phyloP scores from a whole-genome alignment of 2,797 vertebrate species.

The Buceros bicornis region DNA sequence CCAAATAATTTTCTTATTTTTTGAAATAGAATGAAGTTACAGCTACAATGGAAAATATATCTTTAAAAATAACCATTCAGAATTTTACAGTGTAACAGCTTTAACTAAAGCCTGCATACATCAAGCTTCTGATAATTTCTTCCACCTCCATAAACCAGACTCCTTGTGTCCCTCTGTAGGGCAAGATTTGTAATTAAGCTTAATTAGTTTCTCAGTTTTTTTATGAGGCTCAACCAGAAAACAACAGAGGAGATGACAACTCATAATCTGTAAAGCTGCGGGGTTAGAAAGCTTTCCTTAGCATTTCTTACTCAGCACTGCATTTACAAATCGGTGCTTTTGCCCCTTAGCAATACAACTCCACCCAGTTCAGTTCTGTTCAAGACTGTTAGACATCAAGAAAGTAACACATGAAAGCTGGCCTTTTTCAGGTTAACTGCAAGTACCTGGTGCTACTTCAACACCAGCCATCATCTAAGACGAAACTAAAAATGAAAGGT shows the following conservation, averaged over 20 bases:
- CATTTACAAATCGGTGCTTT: not conserved
- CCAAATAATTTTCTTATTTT: not conserved
- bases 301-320: not conserved
- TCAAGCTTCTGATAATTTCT: not conserved
- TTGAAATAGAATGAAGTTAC: not conserved
- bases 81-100: not conserved
- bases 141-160: not conserved
- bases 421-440: not conserved
- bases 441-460: not conserved
- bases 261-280: constrained; percentile 2
- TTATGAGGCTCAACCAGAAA: not conserved
- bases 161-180: not conserved
- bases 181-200: not conserved
- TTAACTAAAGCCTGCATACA: not conserved
- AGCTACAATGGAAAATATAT: not conserved
- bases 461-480: not conserved
- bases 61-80: not conserved
- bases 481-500: not conserved
- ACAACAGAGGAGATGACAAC: not conserved
- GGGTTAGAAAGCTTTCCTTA: not conserved
- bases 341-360: not conserved
- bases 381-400: not conserved
- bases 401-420: rapidly evolving
- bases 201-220: not conserved
- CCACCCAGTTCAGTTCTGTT: not conserved